Percentiles rank a stretch among this genome's conserved stretches.
phyloP scores from a whole-genome alignment of 1,140 invertebrate genomes.

The Stegodyphus dumicola region DNA sequence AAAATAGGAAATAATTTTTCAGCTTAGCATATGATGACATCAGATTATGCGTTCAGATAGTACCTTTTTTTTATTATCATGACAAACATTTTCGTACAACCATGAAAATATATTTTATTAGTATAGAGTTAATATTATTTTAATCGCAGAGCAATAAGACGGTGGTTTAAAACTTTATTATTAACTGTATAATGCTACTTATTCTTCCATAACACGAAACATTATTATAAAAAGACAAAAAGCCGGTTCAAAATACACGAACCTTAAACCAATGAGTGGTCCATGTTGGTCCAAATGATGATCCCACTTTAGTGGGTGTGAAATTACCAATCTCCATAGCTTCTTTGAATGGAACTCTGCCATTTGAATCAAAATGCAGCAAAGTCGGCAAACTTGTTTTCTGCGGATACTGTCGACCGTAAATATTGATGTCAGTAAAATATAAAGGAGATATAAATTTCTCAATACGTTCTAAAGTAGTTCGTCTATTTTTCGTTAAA shows the following conservation, averaged over 20 bases:
- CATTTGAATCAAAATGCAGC: constrained; percentile 63
- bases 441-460: constrained; percentile 71
- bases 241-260: not conserved
- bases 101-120: too few species aligned
- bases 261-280: constrained; percentile 72
- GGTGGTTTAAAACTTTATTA: too few species aligned
- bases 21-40: too few species aligned
- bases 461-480: constrained; percentile 71
- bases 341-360: constrained; percentile 66
- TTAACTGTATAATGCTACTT: too few species aligned
- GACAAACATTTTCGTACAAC: too few species aligned
- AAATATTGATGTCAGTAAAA: constrained; percentile 70
- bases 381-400: constrained; percentile 36
- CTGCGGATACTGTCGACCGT: constrained; percentile 65
- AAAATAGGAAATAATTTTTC: too few species aligned
- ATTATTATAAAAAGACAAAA: too few species aligned
- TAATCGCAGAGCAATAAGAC: too few species aligned
- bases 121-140: too few species aligned
- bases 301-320: constrained; percentile 66
- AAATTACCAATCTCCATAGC: constrained; percentile 66
- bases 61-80: too few species aligned
- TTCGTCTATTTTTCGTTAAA: constrained; percentile 70
- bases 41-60: too few species aligned
- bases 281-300: constrained; percentile 72
- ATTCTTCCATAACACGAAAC: too few species aligned